Percentiles rank a stretch among this genome's conserved stretches.
Conservation (phyloP, 2,797 vertebrate genomes). For the Myotis findleyi region DNA sequence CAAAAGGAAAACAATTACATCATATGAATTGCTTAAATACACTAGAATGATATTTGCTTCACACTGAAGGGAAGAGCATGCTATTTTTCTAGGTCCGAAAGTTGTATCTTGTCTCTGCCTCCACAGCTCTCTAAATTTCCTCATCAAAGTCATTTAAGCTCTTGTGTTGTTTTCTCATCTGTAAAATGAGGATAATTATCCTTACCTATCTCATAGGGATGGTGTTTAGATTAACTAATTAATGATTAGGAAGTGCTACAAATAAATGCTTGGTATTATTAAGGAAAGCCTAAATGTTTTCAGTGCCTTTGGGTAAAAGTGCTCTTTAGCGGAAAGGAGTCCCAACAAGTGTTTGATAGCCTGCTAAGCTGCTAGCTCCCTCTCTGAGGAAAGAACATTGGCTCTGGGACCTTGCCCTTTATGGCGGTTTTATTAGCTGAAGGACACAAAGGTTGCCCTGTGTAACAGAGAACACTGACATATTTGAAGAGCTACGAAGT, state of each 20-base stretch:
- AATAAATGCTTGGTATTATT: constrained; percentile 71
- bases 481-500: constrained; percentile 68
- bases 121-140: constrained; percentile 72
- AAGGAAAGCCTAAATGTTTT: constrained; percentile 70
- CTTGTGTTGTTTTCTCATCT: constrained; percentile 81
- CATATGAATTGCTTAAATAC: constrained; percentile 29
- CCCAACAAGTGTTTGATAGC: constrained; percentile 53
- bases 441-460: not conserved
- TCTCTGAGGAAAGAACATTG: constrained; percentile 55
- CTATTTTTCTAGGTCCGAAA: constrained; percentile 58
- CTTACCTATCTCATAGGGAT: constrained; percentile 78
- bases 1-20: constrained; percentile 65
- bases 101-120: constrained; percentile 48
- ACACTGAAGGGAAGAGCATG: not conserved
- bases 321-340: constrained; percentile 61
- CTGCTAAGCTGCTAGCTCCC: constrained; percentile 33
- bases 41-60: constrained; percentile 6
- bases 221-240: constrained; percentile 80
- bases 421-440: constrained; percentile 50
- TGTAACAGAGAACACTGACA: constrained; percentile 37
- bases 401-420: constrained; percentile 47
- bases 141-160: constrained; percentile 81
- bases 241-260: constrained; percentile 76
- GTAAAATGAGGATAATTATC: constrained; percentile 82
- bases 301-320: constrained; percentile 70